Evolutionary conservation across 2,113 vertebrate genomes (phyloP), one percentile per base, ranked within the genome.

Genomic region (Trichechus manatus): DNA sequence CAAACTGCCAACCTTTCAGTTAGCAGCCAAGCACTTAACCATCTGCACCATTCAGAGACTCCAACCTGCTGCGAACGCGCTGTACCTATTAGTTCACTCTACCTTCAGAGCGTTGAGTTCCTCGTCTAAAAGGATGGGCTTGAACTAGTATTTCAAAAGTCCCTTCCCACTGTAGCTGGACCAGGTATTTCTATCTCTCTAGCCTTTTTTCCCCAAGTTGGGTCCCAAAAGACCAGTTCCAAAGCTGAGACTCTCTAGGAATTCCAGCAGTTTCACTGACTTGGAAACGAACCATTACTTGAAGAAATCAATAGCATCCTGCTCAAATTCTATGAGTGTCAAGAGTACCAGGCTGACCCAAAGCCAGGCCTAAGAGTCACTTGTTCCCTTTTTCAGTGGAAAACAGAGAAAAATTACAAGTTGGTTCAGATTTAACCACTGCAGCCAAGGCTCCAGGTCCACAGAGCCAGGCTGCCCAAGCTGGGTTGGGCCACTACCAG

Each of bases 61-160:
- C 36, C 20, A 68, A 29, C 59, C 66, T 0, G 11, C n/a, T 23
- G 27, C 74, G 25, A 31, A 17, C 39, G 6, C 8, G 2, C 19
- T 23, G 1, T 17, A 56, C 6, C 9, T 19, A 50, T 29, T 47
- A 13, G 39, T 19, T 44, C 33, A 74, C 81, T 22, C 27, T 5
- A 20, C 27, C 5, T 61, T 25, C 27, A 0, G 17, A 19, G 19
- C 6, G 0, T 2, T 11, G 47, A 5, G 4, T 4, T 61, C 36
- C 82, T 15, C 2, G 15, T 36, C 53, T 29, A 2, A n/a, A 9
- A 13, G 64, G 4, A 56, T 2, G 0, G 29, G 14, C 7, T 17
- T 19, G 6, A 29, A 25, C 61, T 17, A 42, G 3, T 9, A 1
- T 11, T 7, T 6, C 39, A 33, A 8, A 13, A 39, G 44, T 20